These are phyloP conservation scores for Bicyclus anynana DNA, from an alignment of 1,140 invertebrate species.

Conservation along the genomic window DNA sequence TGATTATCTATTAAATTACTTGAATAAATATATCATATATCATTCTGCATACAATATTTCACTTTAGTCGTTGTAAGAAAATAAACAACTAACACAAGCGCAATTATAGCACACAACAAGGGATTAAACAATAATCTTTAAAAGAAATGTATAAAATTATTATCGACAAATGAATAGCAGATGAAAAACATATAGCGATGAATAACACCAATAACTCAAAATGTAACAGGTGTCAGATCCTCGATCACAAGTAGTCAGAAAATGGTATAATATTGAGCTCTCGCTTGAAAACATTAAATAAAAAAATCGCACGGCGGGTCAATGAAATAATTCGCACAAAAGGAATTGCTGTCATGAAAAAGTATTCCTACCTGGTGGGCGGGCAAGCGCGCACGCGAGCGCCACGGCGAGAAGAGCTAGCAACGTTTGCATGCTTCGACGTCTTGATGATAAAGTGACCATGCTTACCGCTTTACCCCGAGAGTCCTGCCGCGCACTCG, in stretches of 20 bases:
- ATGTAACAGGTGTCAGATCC: constrained; percentile 30
- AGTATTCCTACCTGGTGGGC: constrained; percentile 42
- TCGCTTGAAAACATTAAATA: background rate
- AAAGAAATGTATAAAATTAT: background rate
- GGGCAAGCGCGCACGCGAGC: constrained; percentile 40
- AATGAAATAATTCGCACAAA: constrained; percentile 12
- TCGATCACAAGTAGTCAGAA: background rate
- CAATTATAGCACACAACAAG: too few species aligned
- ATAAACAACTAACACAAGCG: too few species aligned
- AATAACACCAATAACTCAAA: constrained; percentile 14
- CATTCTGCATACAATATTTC: too few species aligned
- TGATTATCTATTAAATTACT: too few species aligned
- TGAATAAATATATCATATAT: too few species aligned
- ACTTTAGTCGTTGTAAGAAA: too few species aligned
- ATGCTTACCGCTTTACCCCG: constrained; percentile 41
- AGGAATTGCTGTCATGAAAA: background rate
- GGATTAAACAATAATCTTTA: too few species aligned
- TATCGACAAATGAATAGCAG: background rate
- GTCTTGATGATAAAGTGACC: constrained; percentile 26
- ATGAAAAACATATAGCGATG: background rate
- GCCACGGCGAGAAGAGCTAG: constrained; percentile 33
- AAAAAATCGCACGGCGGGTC: constrained; percentile 12
- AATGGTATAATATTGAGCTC: constrained; percentile 8
- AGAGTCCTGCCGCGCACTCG: constrained; percentile 39
- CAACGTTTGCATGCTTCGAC: constrained; percentile 45